Percentiles rank a stretch among this genome's conserved stretches.
Conservation (phyloP, 1,140 invertebrate species). For the Drosophila yakuba region DNA sequence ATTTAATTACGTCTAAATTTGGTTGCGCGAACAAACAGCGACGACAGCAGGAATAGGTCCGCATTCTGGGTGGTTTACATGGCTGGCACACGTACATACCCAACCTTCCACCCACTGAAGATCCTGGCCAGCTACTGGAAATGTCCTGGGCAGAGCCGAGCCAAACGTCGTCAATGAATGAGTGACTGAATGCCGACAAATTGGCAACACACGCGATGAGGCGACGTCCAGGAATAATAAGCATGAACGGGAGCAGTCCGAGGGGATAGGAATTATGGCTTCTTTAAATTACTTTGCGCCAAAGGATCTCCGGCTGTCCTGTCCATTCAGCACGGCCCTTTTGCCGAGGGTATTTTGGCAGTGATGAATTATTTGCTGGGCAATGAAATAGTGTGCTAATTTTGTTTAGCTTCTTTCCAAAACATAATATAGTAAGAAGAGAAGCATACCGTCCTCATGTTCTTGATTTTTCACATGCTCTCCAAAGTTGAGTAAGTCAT, state of each 20-base stretch:
- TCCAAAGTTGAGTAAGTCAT: too few relatives aligned
- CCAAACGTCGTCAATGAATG: slow-evolving; percentile 71
- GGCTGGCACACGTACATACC: slow-evolving; percentile 17
- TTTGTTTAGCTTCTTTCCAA: neutral
- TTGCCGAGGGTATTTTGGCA: neutral
- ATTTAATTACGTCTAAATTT: slow-evolving; percentile 85
- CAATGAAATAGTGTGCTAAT: neutral
- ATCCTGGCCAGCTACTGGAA: slow-evolving; percentile 13
- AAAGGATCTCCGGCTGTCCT: slow-evolving; percentile 8
- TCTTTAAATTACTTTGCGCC: slow-evolving; percentile 73
- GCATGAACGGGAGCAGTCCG: slow-evolving; percentile 48
- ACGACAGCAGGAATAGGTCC: slow-evolving; percentile 64
- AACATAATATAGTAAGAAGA: neutral
- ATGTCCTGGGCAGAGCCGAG: slow-evolving; percentile 30
- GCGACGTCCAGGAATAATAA: slow-evolving; percentile 73
- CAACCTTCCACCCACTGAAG: too few relatives aligned
- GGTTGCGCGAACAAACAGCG: slow-evolving; percentile 84
- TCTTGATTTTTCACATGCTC: too few relatives aligned
- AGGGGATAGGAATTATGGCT: slow-evolving; percentile 71
- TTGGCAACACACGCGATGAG: slow-evolving; percentile 82
- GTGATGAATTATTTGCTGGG: neutral
- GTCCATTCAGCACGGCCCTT: neutral
- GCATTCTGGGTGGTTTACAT: neutral
- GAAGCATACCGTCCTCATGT: too few relatives aligned
- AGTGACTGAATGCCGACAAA: slow-evolving; percentile 81